Percentiles rank a stretch among this genome's conserved stretches.
phyloP scores from a whole-genome alignment of 1,140 invertebrate species.

The Tetramorium simillimum region DNA sequence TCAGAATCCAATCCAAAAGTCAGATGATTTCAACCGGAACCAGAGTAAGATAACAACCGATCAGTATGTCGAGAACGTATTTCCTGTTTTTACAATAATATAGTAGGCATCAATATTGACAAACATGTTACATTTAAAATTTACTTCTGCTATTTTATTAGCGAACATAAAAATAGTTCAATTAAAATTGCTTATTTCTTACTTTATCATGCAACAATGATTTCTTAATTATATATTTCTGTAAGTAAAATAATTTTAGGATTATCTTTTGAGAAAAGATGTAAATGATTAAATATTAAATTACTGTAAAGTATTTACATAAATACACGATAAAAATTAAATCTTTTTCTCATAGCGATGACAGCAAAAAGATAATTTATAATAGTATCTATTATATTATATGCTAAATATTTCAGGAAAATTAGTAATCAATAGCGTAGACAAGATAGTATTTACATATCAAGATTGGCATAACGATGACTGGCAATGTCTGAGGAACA shows the following conservation, averaged over 20 bases:
- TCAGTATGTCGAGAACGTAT: slow-evolving; percentile 32
- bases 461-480: not conserved
- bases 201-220: not conserved
- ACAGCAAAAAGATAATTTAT: not conserved
- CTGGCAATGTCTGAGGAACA: not conserved
- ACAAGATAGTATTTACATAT: slow-evolving; percentile 19
- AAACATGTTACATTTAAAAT: not conserved
- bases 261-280: not conserved
- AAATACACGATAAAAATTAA: not conserved
- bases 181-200: not conserved
- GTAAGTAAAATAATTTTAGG: not conserved
- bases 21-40: slow-evolving; percentile 23
- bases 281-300: slow-evolving; percentile 10
- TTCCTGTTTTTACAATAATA: slow-evolving; percentile 45
- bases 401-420: not conserved
- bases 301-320: not conserved
- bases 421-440: not conserved
- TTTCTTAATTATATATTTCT: not conserved
- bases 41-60: slow-evolving; percentile 40
- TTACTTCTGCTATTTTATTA: not conserved
- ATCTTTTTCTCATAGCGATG: not conserved
- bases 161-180: not conserved
- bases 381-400: not conserved
- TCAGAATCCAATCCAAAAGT: slow-evolving; percentile 12
- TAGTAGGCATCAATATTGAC: not conserved